Conservation (phyloP, 1,140 invertebrate genomes). For the Lucilia cuprina region DNA sequence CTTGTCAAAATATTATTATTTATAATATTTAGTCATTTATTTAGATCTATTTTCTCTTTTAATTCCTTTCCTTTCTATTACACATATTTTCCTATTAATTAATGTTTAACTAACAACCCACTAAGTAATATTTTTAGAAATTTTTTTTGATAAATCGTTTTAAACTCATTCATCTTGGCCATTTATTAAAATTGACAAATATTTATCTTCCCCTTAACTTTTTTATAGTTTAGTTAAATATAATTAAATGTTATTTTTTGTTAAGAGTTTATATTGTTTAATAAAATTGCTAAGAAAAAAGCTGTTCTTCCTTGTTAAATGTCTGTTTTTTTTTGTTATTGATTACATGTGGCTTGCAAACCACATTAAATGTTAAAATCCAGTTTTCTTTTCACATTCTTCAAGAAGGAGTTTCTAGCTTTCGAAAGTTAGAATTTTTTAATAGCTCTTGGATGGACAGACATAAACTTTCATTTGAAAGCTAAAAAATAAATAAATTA, state of each 20-base stretch:
- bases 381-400: not conserved
- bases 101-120: not conserved
- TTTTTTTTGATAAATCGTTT: not conserved
- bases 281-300: not conserved
- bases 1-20: conserved; percentile 13
- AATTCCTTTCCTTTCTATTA: not conserved
- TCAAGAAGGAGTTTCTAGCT: not conserved
- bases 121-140: not conserved
- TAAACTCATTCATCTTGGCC: not conserved
- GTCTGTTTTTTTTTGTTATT: conserved; percentile 7
- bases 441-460: not conserved
- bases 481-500: too few relatives aligned
- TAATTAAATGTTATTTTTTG: not conserved
- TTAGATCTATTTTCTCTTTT: not conserved
- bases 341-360: not conserved
- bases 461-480: too few relatives aligned
- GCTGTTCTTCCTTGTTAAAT: not conserved
- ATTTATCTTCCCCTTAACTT: not conserved
- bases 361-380: not conserved
- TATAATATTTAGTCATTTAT: not conserved
- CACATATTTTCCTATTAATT: not conserved
- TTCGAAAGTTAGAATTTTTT: not conserved
- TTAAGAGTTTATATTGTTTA: not conserved
- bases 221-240: not conserved
- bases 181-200: not conserved